phyloP scores from a whole-genome alignment of 2,888 invertebrate species.

The Mesochorus sp. region DNA sequence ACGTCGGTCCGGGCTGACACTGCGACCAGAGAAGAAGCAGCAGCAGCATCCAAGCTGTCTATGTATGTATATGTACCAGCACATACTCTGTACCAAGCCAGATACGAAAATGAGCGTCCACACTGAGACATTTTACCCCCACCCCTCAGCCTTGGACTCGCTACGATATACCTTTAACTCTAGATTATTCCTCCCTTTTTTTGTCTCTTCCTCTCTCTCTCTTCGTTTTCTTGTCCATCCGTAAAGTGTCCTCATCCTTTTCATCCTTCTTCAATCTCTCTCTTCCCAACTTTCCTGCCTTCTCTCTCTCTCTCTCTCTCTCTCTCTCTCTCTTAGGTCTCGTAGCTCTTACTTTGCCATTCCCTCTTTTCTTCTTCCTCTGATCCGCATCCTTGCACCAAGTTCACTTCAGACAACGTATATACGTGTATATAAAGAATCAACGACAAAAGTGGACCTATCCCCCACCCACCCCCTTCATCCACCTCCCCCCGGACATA shows the following conservation, averaged over 20 bases:
- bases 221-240: conserved; percentile 24
- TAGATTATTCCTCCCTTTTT: conserved; percentile 14
- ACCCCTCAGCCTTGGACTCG: neutral
- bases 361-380: conserved; percentile 6
- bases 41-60: conserved; percentile 30
- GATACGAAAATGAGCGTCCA: conserved; percentile 41
- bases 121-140: conserved; percentile 22
- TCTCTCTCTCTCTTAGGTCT: neutral
- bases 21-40: conserved; percentile 30
- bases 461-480: no score
- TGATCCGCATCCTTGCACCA: conserved; percentile 42
- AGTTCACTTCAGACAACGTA: conserved; percentile 29
- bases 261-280: conserved; percentile 36
- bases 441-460: conserved; percentile 3
- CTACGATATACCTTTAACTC: conserved; percentile 10
- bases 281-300: neutral
- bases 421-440: no score
- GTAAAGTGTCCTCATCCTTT: conserved; percentile 28
- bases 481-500: conserved; percentile 6
- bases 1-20: conserved; percentile 48
- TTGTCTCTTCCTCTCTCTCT: conserved; percentile 9
- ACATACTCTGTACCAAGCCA: neutral
- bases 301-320: neutral
- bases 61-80: no score
- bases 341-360: conserved; percentile 3